Percentiles rank a stretch among this genome's conserved stretches.
These are phyloP conservation scores for Plusia festucae DNA, from an alignment of 2,888 invertebrate genomes.

Conservation along the genomic window DNA sequence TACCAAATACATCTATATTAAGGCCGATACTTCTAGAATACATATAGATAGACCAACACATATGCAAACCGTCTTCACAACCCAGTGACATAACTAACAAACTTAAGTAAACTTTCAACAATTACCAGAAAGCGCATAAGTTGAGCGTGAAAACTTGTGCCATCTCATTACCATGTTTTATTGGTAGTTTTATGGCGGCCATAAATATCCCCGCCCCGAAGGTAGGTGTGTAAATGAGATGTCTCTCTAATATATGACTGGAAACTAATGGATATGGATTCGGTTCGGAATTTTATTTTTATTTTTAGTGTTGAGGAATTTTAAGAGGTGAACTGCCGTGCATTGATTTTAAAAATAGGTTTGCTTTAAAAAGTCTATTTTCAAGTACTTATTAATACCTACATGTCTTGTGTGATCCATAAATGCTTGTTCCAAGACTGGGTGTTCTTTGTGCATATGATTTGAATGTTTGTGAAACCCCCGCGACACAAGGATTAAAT, in stretches of 20 bases:
- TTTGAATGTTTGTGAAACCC: too few relatives aligned
- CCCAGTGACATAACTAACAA: not conserved
- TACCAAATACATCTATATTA: too few relatives aligned
- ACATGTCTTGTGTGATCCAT: too few relatives aligned
- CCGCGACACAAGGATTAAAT: too few relatives aligned
- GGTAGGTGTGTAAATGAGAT: conserved; percentile 24
- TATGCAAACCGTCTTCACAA: not conserved
- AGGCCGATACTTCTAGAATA: too few relatives aligned
- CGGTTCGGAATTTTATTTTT: not conserved
- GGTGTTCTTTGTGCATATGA: too few relatives aligned
- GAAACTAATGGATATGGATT: conserved; percentile 22
- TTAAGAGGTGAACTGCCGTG: not conserved
- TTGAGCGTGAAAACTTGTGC: conserved; percentile 23
- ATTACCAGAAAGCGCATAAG: conserved; percentile 6
- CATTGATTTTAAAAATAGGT: not conserved
- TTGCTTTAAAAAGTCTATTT: not conserved
- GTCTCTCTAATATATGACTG: conserved; percentile 16
- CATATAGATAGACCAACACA: too few relatives aligned
- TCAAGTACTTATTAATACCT: too few relatives aligned
- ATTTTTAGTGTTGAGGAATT: not conserved
- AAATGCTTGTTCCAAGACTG: too few relatives aligned
- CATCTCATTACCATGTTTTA: conserved; percentile 34
- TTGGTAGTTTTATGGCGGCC: conserved; percentile 50
- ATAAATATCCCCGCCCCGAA: conserved; percentile 41
- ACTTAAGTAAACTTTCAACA: not conserved